Evolutionary conservation across 2,797 vertebrate species (phyloP).

Genomic region (Chelidonichthys spinosus): DNA sequence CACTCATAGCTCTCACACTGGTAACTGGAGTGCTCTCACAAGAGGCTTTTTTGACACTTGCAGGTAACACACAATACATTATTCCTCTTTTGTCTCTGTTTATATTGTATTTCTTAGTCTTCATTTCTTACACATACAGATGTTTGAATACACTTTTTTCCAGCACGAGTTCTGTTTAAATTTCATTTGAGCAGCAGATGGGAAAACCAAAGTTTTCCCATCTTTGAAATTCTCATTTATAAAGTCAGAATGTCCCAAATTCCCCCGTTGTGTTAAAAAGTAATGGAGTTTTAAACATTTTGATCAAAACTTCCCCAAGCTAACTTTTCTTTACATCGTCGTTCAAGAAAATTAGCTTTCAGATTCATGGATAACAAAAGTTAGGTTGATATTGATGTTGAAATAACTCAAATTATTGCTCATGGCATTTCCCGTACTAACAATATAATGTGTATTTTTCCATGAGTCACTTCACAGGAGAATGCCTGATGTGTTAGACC

Average conservation of each 20-base stretch:
- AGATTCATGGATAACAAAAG: neutral
- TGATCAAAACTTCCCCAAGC: neutral
- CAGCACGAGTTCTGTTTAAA: neutral
- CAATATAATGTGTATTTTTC: neutral
- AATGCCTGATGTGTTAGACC: slow-evolving; percentile 6
- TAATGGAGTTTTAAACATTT: neutral
- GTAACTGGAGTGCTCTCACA: slow-evolving; percentile 69
- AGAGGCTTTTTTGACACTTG: slow-evolving; percentile 47
- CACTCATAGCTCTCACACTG: slow-evolving; percentile 64
- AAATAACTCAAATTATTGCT: neutral
- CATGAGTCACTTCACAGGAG: neutral
- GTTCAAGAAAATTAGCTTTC: neutral
- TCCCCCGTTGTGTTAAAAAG: neutral
- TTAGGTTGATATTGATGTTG: slow-evolving; percentile 3
- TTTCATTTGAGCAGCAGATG: neutral
- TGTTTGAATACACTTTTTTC: neutral
- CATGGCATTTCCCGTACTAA: neutral
- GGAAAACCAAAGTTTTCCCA: neutral
- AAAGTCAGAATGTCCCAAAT: neutral
- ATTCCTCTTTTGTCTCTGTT: slow-evolving; percentile 14
- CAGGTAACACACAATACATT: slow-evolving; percentile 50
- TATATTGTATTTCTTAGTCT: slow-evolving; percentile 24
- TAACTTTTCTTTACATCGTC: slow-evolving; percentile 12
- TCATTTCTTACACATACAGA: slow-evolving; percentile 1
- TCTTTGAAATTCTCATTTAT: neutral